Evolutionary conservation across 2,797 vertebrate species (phyloP).

Genomic region (Enteromius thamalakanensis): DNA sequence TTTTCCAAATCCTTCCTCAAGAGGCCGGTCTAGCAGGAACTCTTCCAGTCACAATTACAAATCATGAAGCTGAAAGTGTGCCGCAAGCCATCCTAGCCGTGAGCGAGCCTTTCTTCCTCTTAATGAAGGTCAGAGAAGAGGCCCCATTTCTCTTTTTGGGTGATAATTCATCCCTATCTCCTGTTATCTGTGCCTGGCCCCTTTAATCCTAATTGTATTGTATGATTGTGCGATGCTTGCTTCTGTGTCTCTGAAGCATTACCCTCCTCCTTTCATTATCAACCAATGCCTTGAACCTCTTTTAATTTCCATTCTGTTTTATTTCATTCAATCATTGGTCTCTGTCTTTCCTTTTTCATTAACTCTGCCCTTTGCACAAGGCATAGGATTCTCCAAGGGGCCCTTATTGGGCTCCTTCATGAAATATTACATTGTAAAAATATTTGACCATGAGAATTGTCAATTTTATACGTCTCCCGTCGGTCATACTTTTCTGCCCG

Average conservation of each 20-base stretch:
- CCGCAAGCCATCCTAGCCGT: constrained; percentile 67
- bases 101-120: constrained; percentile 72
- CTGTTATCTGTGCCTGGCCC: constrained; percentile 80
- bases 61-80: constrained; percentile 70
- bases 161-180: constrained; percentile 85
- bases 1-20: constrained; percentile 52
- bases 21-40: constrained; percentile 66
- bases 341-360: constrained; percentile 64
- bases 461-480: constrained; percentile 59
- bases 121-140: constrained; percentile 86
- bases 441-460: constrained; percentile 64
- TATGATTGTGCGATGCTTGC: constrained; percentile 82
- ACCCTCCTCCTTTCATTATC: constrained; percentile 80
- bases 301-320: constrained; percentile 70
- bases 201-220: constrained; percentile 89
- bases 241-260: constrained; percentile 77
- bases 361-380: constrained; percentile 56
- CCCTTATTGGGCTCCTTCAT: constrained; percentile 52
- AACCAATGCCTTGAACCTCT: constrained; percentile 77
- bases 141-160: constrained; percentile 78
- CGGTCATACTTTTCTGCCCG: constrained; percentile 55
- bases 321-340: constrained; percentile 67
- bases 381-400: constrained; percentile 42
- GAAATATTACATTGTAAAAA: constrained; percentile 64
- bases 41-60: constrained; percentile 63